These are phyloP conservation scores for Pedicia rivosa DNA, from an alignment of 2,888 invertebrate species.

Conservation along the genomic window DNA sequence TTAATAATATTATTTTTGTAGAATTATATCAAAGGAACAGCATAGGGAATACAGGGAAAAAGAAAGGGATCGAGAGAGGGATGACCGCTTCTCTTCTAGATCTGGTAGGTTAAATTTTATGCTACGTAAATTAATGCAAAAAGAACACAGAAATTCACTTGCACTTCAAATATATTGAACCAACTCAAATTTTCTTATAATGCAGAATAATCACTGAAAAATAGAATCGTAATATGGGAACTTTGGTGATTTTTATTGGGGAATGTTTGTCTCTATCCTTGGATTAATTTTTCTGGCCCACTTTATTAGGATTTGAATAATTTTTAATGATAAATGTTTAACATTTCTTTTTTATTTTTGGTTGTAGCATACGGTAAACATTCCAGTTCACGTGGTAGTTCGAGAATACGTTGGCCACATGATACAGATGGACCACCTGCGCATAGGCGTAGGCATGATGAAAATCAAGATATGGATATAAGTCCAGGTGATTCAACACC, in stretches of 20 bases:
- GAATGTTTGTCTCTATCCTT: no score
- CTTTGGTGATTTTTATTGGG: no score
- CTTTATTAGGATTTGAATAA: conserved; percentile 2
- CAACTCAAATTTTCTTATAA: no score
- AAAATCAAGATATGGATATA: conserved; percentile 82
- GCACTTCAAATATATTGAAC: no score
- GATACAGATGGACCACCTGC: conserved; percentile 27
- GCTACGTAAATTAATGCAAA: no score
- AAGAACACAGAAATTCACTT: no score
- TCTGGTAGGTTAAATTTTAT: conserved; percentile 20
- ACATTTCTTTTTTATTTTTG: conserved; percentile 9
- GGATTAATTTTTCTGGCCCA: not conserved
- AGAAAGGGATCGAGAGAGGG: conserved; percentile 33
- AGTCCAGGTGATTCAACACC: conserved; percentile 83
- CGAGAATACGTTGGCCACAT: conserved; percentile 31
- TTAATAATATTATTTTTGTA: conserved; percentile 6
- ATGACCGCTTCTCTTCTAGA: conserved; percentile 29
- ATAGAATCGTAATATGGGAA: no score
- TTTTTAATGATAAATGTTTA: conserved; percentile 7
- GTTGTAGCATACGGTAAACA: conserved; percentile 50
- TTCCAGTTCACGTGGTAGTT: conserved; percentile 48
- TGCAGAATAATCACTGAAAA: no score
- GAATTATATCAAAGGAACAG: no score
- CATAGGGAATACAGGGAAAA: conserved; percentile 32
- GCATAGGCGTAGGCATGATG: conserved; percentile 30